Base-by-base conservation (phyloP, 2,888 invertebrate genomes). In the Tetranychus truncatus region DNA sequence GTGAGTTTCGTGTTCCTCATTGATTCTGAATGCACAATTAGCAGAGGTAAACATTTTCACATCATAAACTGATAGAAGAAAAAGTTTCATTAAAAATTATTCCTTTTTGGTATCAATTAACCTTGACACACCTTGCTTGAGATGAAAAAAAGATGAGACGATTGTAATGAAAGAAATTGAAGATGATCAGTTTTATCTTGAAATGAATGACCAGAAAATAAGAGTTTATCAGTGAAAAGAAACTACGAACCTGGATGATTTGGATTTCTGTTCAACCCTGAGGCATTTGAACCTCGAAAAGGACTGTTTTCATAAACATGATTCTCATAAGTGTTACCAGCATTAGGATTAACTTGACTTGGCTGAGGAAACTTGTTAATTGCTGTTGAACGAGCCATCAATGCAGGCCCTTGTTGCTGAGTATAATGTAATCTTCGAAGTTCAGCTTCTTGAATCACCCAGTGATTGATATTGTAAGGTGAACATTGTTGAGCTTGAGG, bases 381-480 rank as follows among this genome's bases (percentile, higher is more conserved):
- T 55, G 55, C 9, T 55, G 55, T 55, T 15, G 55, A 55, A 15
- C 55, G 21, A 24, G 69, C 69, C 24, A 55, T 55, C 55, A 55
- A 55, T 44, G 44, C 73, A 73, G 55, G 55, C 20, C 21, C 44
- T 6, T 9, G 55, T 55, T 55, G 55, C 15, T 55, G 55, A 55
- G 55, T 55, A 55, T 75, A 34, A 76, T 71, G 71, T 80, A 55
- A 74, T 34, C 93, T 86, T 45, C 93, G 86, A 80, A 92, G 89
- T 82, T 95, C 94, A 0, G 94, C 93, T 82, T 95, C 94, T 88
- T 93, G 85, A 1, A 92, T 88, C n/a, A 95, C 85, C 94, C 94
- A 94, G 82, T 95, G 93, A 80, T 92, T 91, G n/a, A 78, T 78
- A 72, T 79, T 78, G 74, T 79, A 79, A 72, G 73, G 15, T 55